Evolutionary conservation across 2,797 vertebrate genomes (phyloP).

Genomic region (Potorous gilbertii): DNA sequence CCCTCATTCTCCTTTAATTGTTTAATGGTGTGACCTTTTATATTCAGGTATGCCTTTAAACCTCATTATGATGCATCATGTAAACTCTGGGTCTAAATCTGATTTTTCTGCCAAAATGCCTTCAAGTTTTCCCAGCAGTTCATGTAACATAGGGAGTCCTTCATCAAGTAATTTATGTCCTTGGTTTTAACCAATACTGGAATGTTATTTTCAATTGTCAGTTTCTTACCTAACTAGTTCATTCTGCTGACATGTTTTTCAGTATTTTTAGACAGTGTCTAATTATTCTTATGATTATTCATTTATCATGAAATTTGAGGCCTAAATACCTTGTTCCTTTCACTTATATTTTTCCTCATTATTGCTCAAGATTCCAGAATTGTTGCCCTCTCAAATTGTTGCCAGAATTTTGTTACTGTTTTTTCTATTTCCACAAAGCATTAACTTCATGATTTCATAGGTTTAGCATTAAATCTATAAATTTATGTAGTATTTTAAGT

Average conservation of each 20-base stretch:
- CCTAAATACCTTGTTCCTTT: neutral
- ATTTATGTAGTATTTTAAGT: neutral
- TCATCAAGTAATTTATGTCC: neutral
- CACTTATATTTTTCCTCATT: too few relatives aligned
- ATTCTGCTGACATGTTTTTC: neutral
- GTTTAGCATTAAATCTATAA: neutral
- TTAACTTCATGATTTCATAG: neutral
- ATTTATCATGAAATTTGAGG: neutral
- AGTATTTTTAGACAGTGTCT: neutral
- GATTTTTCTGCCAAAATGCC: neutral
- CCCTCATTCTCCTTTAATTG: neutral
- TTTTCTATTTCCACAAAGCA: neutral
- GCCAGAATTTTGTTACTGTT: neutral
- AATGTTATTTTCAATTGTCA: neutral
- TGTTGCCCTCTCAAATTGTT: neutral
- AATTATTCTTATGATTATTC: neutral
- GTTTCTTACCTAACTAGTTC: neutral
- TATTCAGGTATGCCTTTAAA: neutral
- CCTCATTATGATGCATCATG: neutral
- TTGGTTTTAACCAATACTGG: neutral
- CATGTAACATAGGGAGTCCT: neutral
- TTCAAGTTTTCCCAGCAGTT: neutral
- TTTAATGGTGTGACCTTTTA: neutral
- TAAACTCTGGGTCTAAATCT: neutral
- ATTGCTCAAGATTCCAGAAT: too few relatives aligned